Evolutionary conservation across 1,140 invertebrate species (phyloP).

Genomic region (Chionoecetes opilio): DNA sequence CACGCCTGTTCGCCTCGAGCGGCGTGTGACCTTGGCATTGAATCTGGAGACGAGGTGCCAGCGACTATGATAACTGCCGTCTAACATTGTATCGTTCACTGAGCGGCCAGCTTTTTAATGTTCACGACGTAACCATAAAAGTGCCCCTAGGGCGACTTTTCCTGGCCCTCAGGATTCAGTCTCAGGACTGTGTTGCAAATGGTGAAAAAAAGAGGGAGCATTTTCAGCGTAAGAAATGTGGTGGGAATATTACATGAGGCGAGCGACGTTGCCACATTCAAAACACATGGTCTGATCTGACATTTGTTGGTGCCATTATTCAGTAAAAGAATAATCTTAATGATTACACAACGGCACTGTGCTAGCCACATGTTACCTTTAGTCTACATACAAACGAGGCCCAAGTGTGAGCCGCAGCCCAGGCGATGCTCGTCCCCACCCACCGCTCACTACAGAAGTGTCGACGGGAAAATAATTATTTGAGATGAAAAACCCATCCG

Average conservation of each 20-base stretch:
- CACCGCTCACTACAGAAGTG: not conserved
- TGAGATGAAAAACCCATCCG: slow-evolving; percentile 19
- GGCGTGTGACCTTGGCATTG: slow-evolving; percentile 77
- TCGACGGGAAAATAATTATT: slow-evolving; percentile 30
- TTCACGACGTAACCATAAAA: not conserved
- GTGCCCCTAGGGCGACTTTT: not conserved
- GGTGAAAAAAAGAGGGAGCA: not conserved
- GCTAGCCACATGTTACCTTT: not conserved
- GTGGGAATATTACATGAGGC: slow-evolving; percentile 75
- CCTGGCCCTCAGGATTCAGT: not conserved
- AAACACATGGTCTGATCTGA: slow-evolving; percentile 65
- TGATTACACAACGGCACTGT: slow-evolving; percentile 51
- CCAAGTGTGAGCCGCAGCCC: not conserved
- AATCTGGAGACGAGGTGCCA: slow-evolving; percentile 75
- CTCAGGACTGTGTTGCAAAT: not conserved
- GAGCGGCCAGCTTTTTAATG: slow-evolving; percentile 22
- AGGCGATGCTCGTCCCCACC: not conserved
- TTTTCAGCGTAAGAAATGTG: slow-evolving; percentile 66
- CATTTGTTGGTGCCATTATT: slow-evolving; percentile 51
- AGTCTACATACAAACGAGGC: not conserved
- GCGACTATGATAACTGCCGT: slow-evolving; percentile 67
- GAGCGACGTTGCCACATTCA: slow-evolving; percentile 72
- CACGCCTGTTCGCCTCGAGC: slow-evolving; percentile 71
- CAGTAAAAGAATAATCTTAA: slow-evolving; percentile 49
- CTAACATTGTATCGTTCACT: slow-evolving; percentile 39